These are phyloP conservation scores for Rhimphoctona megacephalus DNA, from an alignment of 2,888 invertebrate species.

Conservation along the genomic window DNA sequence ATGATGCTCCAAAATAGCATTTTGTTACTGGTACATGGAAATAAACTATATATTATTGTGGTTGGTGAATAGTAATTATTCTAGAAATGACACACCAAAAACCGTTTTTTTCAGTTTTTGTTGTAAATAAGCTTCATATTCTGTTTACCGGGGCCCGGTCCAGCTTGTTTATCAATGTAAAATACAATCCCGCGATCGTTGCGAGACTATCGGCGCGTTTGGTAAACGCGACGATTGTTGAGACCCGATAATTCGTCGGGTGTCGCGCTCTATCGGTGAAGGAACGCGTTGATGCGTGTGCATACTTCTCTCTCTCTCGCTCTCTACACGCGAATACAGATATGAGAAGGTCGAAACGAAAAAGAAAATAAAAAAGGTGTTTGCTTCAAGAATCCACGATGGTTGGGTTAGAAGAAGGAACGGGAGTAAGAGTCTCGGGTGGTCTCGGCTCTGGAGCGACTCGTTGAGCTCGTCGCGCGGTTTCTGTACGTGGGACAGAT, in stretches of 20 bases:
- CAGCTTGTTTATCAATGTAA: neutral
- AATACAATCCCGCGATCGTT: neutral
- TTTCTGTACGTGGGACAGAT: slow-evolving; percentile 18
- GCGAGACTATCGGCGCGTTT: slow-evolving; percentile 5
- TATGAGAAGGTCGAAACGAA: slow-evolving; percentile 2
- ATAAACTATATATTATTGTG: neutral
- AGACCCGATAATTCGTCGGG: neutral
- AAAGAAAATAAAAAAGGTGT: slow-evolving; percentile 2
- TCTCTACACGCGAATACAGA: neutral
- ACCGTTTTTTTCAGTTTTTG: too few relatives aligned
- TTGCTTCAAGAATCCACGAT: slow-evolving; percentile 10
- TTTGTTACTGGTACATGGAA: neutral
- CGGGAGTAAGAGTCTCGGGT: slow-evolving; percentile 17
- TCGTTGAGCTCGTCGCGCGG: slow-evolving; percentile 12
- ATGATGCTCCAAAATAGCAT: neutral
- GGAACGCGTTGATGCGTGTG: neutral
- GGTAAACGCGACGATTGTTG: neutral
- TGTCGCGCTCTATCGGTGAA: slow-evolving; percentile 18
- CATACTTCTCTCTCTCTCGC: neutral
- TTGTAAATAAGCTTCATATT: neutral
- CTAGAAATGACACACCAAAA: neutral
- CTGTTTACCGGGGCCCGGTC: neutral
- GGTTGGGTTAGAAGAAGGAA: slow-evolving; percentile 10
- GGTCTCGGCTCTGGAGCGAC: slow-evolving; percentile 8
- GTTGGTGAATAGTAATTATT: neutral